Percentiles rank a stretch among this genome's conserved stretches.
Conservation (phyloP, 1,140 invertebrate species). For the Papilio polyxenes region DNA sequence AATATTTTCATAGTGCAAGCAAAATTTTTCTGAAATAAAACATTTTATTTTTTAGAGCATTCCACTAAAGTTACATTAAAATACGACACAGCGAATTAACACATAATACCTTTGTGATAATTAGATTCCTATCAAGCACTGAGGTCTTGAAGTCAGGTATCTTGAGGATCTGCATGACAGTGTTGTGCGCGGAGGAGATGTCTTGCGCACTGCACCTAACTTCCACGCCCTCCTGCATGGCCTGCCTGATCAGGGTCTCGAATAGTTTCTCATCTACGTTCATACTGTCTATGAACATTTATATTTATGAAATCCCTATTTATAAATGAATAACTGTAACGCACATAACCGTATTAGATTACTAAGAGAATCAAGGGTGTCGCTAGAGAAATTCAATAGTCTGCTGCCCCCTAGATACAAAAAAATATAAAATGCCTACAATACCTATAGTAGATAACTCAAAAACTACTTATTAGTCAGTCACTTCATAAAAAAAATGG, state of each 20-base stretch:
- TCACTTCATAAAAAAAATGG: no score
- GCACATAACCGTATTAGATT: no score
- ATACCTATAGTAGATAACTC: no score
- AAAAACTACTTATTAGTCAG: no score
- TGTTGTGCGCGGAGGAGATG: slow-evolving; percentile 49
- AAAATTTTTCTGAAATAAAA: no score
- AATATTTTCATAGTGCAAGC: no score
- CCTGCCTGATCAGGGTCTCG: slow-evolving; percentile 50
- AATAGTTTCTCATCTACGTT: slow-evolving; percentile 47
- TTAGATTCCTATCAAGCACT: slow-evolving; percentile 55
- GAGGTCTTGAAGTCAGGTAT: slow-evolving; percentile 56
- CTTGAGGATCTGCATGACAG: slow-evolving; percentile 54
- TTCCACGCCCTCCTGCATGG: slow-evolving; percentile 36
- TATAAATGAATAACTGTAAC: background rate
- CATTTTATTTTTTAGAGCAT: no score
- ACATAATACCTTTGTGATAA: slow-evolving; percentile 63
- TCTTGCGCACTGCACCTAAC: slow-evolving; percentile 46
- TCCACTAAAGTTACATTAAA: background rate
- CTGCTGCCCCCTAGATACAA: no score
- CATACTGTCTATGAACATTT: slow-evolving; percentile 42
- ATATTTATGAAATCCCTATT: no score
- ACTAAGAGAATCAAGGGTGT: no score
- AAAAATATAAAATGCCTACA: no score
- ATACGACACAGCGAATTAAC: background rate
- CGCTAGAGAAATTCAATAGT: no score